Evolutionary conservation across 64 coral and sea anemone genomes (phyloP), one percentile per base, ranked within the genome.

Genomic region (Montipora capricornis): DNA sequence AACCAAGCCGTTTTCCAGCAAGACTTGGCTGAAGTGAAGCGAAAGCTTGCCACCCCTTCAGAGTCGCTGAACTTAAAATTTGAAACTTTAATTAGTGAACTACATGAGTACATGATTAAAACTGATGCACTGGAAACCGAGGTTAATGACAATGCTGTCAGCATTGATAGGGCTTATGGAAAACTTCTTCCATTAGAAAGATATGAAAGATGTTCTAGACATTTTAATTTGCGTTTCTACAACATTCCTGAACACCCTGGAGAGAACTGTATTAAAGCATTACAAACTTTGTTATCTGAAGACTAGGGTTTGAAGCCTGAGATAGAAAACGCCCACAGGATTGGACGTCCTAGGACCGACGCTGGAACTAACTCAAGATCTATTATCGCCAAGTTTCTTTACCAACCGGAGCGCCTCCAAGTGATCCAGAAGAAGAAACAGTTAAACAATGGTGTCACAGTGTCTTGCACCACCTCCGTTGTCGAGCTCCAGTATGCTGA

Each of bases 141-240:
- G 55, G 55, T 59, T 12, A 59, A 59, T 59, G 12, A 59, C 12
- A 6, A 59, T 12, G 24, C 24, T 26, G 24, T 0, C 24, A 26
- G 24, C 24, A 26, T 26, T 26, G 24, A 26, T 26, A 26, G 55
- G 55, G 55, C 55, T 8, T 59, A 59, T 12, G 55, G 12, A 59
- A 59, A 59, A 59, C 55, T 59, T 59, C 55, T 59, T 8, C 12
- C 55, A 59, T 59, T 59, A 12, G 69, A 88, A 22, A 59, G 69
- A 5, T 26, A 26, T 26, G 24, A 26, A 26, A 26, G 24, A 26
- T 20, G 74, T n/a, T 88, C 85, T 17, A 59, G 85, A 49, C 66
- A 88, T 20, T 88, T 7, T 11, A 88, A 88, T 20, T 10, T 88
- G 15, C 5, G 85, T 11, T 88, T 88, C 55, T 75, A 88, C 50